Conservation (phyloP, 2,888 invertebrate species). For the Yponomeuta sedellus region DNA sequence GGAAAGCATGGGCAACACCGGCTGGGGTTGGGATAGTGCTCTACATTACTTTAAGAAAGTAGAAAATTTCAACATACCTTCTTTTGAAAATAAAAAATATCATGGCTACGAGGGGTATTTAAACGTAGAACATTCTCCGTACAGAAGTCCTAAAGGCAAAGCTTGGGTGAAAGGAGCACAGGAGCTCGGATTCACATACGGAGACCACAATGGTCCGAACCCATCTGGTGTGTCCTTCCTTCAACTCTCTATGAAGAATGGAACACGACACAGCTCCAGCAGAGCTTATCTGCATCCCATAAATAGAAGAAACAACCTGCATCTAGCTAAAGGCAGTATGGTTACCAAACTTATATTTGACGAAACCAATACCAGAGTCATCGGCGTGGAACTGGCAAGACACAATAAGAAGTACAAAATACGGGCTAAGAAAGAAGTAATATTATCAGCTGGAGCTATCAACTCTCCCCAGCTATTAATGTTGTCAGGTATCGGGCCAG, state of each 20-base stretch:
- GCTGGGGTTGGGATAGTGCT: slow-evolving; percentile 85
- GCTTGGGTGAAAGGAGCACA: slow-evolving; percentile 79
- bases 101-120: slow-evolving; percentile 77
- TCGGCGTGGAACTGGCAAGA: slow-evolving; percentile 78
- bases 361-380: slow-evolving; percentile 68
- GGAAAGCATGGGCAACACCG: slow-evolving; percentile 82
- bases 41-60: slow-evolving; percentile 86
- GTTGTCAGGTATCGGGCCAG: slow-evolving; percentile 86
- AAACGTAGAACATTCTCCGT: slow-evolving; percentile 72
- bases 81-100: slow-evolving; percentile 64
- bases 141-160: slow-evolving; percentile 64
- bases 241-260: slow-evolving; percentile 80
- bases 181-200: slow-evolving; percentile 76
- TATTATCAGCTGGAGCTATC: slow-evolving; percentile 85
- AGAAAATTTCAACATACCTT: slow-evolving; percentile 81
- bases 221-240: slow-evolving; percentile 78
- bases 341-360: slow-evolving; percentile 78
- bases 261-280: slow-evolving; percentile 81
- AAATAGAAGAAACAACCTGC: slow-evolving; percentile 76
- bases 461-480: slow-evolving; percentile 87
- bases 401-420: slow-evolving; percentile 68
- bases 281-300: slow-evolving; percentile 80
- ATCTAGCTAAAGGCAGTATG: slow-evolving; percentile 76
- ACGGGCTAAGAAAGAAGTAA: slow-evolving; percentile 81
- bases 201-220: slow-evolving; percentile 79